These are phyloP conservation scores for Luscinia luscinia DNA, from an alignment of 2,797 vertebrate genomes.

Conservation along the genomic window DNA sequence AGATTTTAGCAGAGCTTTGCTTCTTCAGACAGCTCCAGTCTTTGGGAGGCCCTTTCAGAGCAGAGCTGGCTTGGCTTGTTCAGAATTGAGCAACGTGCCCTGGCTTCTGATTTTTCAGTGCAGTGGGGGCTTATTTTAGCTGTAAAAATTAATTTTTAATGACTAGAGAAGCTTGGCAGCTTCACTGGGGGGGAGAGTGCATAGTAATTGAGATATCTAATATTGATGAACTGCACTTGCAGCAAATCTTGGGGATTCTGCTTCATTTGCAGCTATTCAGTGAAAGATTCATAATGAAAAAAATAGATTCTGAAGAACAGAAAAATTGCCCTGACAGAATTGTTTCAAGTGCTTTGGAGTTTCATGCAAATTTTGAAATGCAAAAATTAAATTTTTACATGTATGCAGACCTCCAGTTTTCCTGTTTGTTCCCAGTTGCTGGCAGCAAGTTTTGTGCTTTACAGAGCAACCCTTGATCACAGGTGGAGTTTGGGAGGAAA, in stretches of 20 bases:
- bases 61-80: neutral
- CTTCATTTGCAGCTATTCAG: neutral
- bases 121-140: neutral
- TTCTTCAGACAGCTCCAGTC: neutral
- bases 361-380: neutral
- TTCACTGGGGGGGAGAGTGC: accelerated
- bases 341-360: neutral
- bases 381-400: no score
- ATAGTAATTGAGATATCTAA: neutral
- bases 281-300: neutral
- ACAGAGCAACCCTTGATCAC: accelerated
- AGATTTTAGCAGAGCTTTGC: constrained; percentile 5
- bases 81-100: neutral
- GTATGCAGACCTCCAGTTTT: neutral
- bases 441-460: neutral
- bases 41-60: neutral
- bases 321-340: neutral
- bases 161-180: neutral
- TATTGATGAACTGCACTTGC: neutral
- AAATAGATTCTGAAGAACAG: neutral
- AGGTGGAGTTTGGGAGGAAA: neutral
- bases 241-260: neutral
- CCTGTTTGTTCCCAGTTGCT: neutral
- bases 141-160: neutral
- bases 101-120: neutral